These are phyloP conservation scores for Lycophotia porphyrea DNA, from an alignment of 2,888 invertebrate genomes.

Conservation along the genomic window DNA sequence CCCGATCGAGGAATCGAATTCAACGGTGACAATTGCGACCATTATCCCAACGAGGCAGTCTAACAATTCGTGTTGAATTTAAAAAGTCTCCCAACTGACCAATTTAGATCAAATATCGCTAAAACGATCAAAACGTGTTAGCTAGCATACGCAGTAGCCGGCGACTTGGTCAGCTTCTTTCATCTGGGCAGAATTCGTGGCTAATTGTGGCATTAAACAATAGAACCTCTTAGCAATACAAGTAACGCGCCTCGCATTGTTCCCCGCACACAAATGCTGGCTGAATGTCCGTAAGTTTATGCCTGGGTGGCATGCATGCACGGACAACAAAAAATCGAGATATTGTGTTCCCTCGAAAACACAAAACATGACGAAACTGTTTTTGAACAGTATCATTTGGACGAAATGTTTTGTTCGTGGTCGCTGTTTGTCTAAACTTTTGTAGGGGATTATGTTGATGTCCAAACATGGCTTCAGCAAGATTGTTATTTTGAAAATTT, in stretches of 20 bases:
- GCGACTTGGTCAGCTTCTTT: conserved; percentile 89
- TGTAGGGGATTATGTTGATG: conserved; percentile 47
- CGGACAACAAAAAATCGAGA: conserved; percentile 69
- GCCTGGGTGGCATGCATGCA: conserved; percentile 60
- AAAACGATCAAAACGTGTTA: conserved; percentile 69
- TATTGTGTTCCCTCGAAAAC: conserved; percentile 68
- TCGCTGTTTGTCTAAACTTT: conserved; percentile 57
- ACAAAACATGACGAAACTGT: conserved; percentile 64
- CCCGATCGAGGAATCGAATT: neutral
- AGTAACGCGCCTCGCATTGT: conserved; percentile 80
- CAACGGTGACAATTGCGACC: neutral
- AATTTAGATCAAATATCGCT: neutral
- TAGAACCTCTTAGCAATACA: conserved; percentile 88
- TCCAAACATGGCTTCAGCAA: conserved; percentile 27
- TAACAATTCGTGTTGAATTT: neutral
- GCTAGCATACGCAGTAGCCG: conserved; percentile 59
- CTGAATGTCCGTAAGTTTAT: conserved; percentile 69
- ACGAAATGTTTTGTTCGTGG: conserved; percentile 58
- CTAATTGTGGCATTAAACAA: conserved; percentile 90
- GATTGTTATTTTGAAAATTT: neutral
- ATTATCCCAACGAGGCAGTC: neutral
- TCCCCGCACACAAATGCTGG: conserved; percentile 69
- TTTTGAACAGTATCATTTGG: conserved; percentile 66
- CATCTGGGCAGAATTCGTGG: conserved; percentile 84
- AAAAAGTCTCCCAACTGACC: neutral